Evolutionary conservation across 1,140 invertebrate species (phyloP).

Genomic region (Macrotrachela quadricornifera): DNA sequence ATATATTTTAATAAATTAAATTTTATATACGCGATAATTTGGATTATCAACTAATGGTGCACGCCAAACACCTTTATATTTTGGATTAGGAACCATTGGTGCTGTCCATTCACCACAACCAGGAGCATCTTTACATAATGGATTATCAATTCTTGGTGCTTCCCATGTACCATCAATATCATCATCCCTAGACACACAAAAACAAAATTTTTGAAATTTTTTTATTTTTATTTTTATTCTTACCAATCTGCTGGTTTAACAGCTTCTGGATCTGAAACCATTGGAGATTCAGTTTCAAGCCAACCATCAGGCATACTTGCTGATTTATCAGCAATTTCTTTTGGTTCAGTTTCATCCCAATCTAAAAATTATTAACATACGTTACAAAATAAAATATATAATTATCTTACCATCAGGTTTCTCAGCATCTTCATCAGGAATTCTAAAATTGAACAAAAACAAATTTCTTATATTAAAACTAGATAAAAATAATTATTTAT

Average conservation of each 20-base stretch:
- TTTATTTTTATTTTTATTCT: no score
- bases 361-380: no score
- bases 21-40: slow-evolving; percentile 44
- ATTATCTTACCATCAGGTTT: slow-evolving; percentile 5
- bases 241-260: slow-evolving; percentile 78
- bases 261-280: slow-evolving; percentile 65
- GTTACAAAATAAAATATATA: no score
- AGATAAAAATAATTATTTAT: no score
- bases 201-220: no score
- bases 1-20: neutral
- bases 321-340: slow-evolving; percentile 22
- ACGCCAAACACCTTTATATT: slow-evolving; percentile 55
- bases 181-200: no score
- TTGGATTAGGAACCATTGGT: slow-evolving; percentile 67
- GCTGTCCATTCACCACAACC: slow-evolving; percentile 79
- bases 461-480: no score
- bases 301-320: slow-evolving; percentile 27
- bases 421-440: slow-evolving; percentile 10
- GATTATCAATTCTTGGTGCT: slow-evolving; percentile 61
- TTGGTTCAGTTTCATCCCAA: slow-evolving; percentile 28
- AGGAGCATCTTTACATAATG: slow-evolving; percentile 52
- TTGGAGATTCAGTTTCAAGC: slow-evolving; percentile 64
- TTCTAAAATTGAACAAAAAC: no score
- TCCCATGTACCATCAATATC: slow-evolving; percentile 99
- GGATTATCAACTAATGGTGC: slow-evolving; percentile 74